Base-by-base conservation (phyloP, 2,888 invertebrate species). In the Chrysolina haemoptera region DNA sequence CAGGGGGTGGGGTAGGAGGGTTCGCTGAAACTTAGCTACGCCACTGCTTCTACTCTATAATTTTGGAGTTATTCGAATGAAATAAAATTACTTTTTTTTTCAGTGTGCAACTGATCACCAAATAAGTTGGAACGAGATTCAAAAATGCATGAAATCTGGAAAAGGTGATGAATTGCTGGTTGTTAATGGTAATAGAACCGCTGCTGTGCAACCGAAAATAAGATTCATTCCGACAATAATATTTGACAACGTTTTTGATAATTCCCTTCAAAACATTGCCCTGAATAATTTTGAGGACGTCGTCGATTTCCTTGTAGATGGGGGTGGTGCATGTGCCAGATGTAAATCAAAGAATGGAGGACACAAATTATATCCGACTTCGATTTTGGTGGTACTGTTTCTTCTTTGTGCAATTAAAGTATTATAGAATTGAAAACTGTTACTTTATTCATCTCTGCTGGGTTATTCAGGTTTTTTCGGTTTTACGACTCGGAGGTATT, bases 161-260 rank as follows among this genome's bases (percentile, higher is more conserved):
- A 48, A 81, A 73, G 88, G 86, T 1, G 84, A 86, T 40, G 84
- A 87, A 9, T 77, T 89, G 22, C 81, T 90, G 43, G 87, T 84
- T 0, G 76, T 75, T 11, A 79, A 86, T 62, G 90, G 90, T 1
- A 82, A 87, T 35, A 53, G 84, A 76, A 89, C 89, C 0, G 74
- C 82, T 6, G 80, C 80, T 0, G 73, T 88, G 6, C 41, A 81
- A 4, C 85, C 88, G 5, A 73, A 76, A 4, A 80, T 89, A 18
- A 67, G 77, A 11, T 88, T 86, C 74, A 87, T 90, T 0, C 90
- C 90, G 9, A 87, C 89, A 0, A 84, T 90, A 48, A 79, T 86
- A 4, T 85, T 89, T 73, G 87, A 90, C 68, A 86, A 86, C 53
- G 85, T 62, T 18, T 85, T 80, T 41, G 79, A 81, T 35, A 64